Evolutionary conservation across 2,888 invertebrate genomes (phyloP).

Genomic region (Aromia moschata): DNA sequence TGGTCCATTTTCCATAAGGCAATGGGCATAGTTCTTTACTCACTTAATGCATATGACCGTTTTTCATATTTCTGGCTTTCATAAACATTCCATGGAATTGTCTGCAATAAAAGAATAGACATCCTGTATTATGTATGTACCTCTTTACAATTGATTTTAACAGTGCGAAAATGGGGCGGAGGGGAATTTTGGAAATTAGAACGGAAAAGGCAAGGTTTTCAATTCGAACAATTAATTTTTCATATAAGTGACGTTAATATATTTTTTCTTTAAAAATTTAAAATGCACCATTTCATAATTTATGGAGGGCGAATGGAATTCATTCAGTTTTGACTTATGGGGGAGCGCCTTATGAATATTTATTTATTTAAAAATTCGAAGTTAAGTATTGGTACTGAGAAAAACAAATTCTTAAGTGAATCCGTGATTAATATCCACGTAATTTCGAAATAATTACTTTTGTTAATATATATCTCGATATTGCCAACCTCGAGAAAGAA

Average conservation of each 20-base stretch:
- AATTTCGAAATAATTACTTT: constrained; percentile 25
- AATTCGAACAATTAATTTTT: constrained; percentile 9
- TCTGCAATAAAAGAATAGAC: no score
- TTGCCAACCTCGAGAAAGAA: neutral
- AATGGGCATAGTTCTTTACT: no score
- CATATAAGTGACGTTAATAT: constrained; percentile 14
- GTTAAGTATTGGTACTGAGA: constrained; percentile 38
- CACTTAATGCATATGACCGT: no score
- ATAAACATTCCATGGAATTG: no score
- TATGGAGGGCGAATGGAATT: neutral
- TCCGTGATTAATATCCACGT: constrained; percentile 43
- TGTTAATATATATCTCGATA: neutral
- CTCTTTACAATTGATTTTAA: constrained; percentile 9
- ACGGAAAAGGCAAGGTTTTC: constrained; percentile 1
- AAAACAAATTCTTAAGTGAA: constrained; percentile 46
- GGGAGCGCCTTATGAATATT: constrained; percentile 44
- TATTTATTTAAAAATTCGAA: constrained; percentile 39
- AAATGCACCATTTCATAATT: constrained; percentile 1
- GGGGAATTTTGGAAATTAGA: constrained; percentile 13
- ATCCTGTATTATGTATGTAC: no score
- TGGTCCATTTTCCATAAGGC: no score
- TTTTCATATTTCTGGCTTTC: no score
- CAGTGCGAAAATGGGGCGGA: constrained; percentile 5
- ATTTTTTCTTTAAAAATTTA: constrained; percentile 14
- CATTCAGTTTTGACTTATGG: constrained; percentile 36